Evolutionary conservation across 2,113 vertebrate genomes (phyloP).

Genomic region (Chamaetylas fuelleborni): DNA sequence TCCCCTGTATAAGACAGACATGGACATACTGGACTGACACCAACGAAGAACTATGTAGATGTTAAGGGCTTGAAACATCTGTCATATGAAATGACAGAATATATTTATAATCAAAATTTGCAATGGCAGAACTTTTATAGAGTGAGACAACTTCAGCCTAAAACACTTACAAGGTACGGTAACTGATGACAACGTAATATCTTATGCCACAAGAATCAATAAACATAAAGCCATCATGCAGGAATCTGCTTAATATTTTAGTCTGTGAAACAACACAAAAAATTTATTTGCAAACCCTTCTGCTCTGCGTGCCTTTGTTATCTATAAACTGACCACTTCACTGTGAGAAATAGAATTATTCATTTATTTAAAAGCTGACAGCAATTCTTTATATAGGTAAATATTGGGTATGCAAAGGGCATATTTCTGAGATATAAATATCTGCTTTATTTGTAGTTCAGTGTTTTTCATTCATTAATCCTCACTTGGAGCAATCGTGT

Average conservation of each 20-base stretch:
- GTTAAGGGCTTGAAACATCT: not conserved
- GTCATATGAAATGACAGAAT: not conserved
- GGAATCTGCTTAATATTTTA: not conserved
- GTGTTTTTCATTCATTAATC: not conserved
- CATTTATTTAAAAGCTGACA: not conserved
- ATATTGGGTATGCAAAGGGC: not conserved
- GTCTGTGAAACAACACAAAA: not conserved
- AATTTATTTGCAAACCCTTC: not conserved
- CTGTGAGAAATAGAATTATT: not conserved
- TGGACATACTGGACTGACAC: too few species aligned
- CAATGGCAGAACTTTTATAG: not conserved
- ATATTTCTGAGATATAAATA: not conserved
- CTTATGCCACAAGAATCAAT: not conserved
- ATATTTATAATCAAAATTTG: not conserved
- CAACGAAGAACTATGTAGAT: not conserved
- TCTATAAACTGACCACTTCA: not conserved
- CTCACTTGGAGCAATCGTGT: accelerated
- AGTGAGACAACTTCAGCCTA: not conserved
- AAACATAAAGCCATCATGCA: not conserved
- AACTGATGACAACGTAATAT: not conserved
- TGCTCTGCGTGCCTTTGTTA: not conserved
- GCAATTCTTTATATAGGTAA: not conserved
- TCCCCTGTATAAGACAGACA: not conserved
- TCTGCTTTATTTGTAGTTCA: not conserved
- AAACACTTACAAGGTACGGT: not conserved